These are phyloP conservation scores for cattle (Bos taurus) DNA, from an alignment of 2,113 vertebrate genomes.

Conservation along the genomic window ARS-UCD2.0 NC_037329.1:53480001-53480500, in stretches of 20 bases:
- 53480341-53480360: background rate
- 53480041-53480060: conserved; percentile 20
- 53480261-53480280: background rate
- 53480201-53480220: background rate
- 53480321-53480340: background rate
- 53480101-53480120: background rate
- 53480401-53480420: background rate
- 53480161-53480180: background rate
- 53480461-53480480: background rate
- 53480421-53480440: background rate
- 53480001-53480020: conserved; percentile 41
- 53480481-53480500: background rate
- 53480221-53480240: background rate
- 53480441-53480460: background rate
- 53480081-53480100: conserved; percentile 16
- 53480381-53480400: background rate
- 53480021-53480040: background rate
- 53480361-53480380: background rate
- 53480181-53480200: background rate
- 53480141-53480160: background rate
- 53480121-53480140: background rate
- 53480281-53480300: background rate
- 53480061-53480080: conserved; percentile 64
- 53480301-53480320: background rate
- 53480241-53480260: background rate